Base-by-base conservation (phyloP, 2,888 invertebrate species). In the Ophion costatus region DNA sequence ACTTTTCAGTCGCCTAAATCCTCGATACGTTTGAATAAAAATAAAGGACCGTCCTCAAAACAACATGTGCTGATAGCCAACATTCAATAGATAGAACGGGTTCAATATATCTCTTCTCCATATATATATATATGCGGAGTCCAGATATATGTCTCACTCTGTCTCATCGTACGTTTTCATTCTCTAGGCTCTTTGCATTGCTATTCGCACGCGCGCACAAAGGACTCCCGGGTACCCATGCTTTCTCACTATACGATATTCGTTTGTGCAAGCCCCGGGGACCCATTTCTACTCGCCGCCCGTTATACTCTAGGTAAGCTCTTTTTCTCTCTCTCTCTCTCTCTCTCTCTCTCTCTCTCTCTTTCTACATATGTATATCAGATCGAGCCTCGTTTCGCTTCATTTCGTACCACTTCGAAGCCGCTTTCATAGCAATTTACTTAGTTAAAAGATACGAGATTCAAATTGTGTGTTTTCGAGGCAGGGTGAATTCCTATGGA, bases 111-210 rank as follows among this genome's bases (percentile, higher is more conserved):
- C 64, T 64, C 64, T 33, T 29, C 1, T n/a, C 29, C n/a, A 67
- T 24, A 69, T 22, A 42, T 24, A 42, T 24, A 70, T 29, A 20
- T 22, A 57, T 42, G n/a, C 14, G 24, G 9, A 10, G 5, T 33
- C 29, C 9, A 56, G n/a, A 74, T 11, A 83, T 77, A 70, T 79
- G 22, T 66, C 80, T 75, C 61, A 61, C 77, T 82, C 63, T 74
- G 61, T 74, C 69, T 81, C 67, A 75, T 80, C 83, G 63, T 83
- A 63, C 83, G 74, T 75, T 83, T 83, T 70, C 70, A 79, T 80
- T 80, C 67, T 73, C 64, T 45, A 7, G 22, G 75, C 75, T 67
- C 81, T 59, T 51, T 61, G 61, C 74, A 73, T 82, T 67, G 73
- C 67, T 38, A 57, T 64, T 64, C 59, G 70, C 59, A 75, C 81